Base-by-base conservation (phyloP, 2,797 vertebrate species). In the Discoglossus pictus region DNA sequence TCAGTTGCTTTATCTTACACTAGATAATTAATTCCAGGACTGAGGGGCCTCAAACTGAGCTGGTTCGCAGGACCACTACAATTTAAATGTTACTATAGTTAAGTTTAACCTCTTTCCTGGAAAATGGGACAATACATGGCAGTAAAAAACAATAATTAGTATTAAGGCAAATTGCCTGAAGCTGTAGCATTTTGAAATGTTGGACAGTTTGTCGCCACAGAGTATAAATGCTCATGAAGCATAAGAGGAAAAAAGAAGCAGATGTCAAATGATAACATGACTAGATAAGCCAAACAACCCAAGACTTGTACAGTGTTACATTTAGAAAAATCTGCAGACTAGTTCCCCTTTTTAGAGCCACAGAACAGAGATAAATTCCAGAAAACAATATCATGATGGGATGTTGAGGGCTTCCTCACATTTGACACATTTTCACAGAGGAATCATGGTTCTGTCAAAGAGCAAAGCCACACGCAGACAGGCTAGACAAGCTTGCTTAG, bases 1-100 rank as follows among this genome's bases (percentile, higher is more conserved):
- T n/a, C n/a, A n/a, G 23, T 48, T 51, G 17, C 11, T 51, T 63
- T 53, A 53, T 52, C 61, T 64, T 64, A 52, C 53, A 39, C 44
- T 46, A 23, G 24, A 65, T 65, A 65, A 65, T 65, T 65, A 65
- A 54, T 39, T 65, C 61, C 61, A 65, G 61, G 27, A 65, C 38
- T 51, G 27, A 65, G 10, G 16, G 58, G 18, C 61, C 61, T 53
- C 36, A 53, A 64, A 53, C 42, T 64, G 61, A 65, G 38, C 61
- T 65, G 25, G 43, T 44, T 64, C 44, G 43, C n/a, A 11, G 24
- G 11, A 38, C 44, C 38, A 52, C 38, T 38, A 27, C 61, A 53
- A 34, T 43, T 54, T 54, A 54, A 40, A 54, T 44, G 27, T 24
- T 4, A 44, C 35, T 54, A 44, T 23, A 42, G 48, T 52, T 54